Evolutionary conservation across 2,113 vertebrate species (phyloP).

Genomic region (Aphelocoma coerulescens): DNA sequence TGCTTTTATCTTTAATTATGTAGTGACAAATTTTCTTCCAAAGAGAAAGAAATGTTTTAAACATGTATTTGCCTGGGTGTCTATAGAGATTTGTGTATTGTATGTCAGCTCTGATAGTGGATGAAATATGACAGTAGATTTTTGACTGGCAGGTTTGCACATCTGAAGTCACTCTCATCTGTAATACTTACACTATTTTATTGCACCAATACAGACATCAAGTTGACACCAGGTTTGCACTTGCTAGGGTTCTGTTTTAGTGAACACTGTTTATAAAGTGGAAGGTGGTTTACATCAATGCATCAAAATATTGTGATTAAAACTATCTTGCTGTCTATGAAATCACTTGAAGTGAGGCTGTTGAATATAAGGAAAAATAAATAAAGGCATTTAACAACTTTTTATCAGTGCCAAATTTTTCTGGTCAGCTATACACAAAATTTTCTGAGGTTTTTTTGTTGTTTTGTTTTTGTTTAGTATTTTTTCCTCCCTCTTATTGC

Average conservation of each 20-base stretch:
- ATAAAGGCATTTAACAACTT: not conserved
- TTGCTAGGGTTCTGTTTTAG: not conserved
- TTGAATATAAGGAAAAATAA: not conserved
- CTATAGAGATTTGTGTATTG: not conserved
- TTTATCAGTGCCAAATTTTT: not conserved
- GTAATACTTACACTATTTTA: rapidly evolving
- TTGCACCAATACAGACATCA: not conserved
- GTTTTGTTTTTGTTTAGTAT: not conserved
- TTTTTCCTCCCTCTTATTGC: not conserved
- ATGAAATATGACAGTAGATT: not conserved
- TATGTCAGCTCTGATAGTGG: not conserved
- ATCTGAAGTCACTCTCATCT: not conserved
- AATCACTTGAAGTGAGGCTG: rapidly evolving
- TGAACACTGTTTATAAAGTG: not conserved
- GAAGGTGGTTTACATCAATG: not conserved
- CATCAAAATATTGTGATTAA: not conserved
- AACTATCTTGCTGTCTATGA: not conserved
- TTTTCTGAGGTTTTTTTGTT: not conserved
- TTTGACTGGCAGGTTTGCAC: not conserved
- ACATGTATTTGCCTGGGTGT: not conserved
- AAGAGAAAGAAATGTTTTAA: not conserved
- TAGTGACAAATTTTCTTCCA: not conserved
- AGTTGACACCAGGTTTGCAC: not conserved
- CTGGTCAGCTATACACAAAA: not conserved
- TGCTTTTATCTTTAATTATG: not conserved